Evolutionary conservation across 2,113 vertebrate genomes (phyloP), one percentile per base, ranked within the genome.

Genomic region (Solea senegalensis): DNA sequence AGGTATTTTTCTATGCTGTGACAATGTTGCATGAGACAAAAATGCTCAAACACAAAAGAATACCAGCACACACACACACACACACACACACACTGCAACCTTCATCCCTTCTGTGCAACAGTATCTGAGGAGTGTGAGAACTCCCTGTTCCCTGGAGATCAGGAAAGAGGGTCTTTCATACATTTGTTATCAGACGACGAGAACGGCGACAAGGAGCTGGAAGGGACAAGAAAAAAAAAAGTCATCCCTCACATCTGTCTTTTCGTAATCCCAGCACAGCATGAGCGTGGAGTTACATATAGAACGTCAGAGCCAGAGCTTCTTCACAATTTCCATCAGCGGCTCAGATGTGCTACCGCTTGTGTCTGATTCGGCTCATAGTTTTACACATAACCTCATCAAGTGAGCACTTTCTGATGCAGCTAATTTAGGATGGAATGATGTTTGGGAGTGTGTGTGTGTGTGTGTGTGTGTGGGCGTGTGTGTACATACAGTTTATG

Each of bases 91-190:
- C 55, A 8, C 14, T 28, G 46, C 49, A 83, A 76, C 85, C 84
- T 82, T 85, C 87, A 78, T 82, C 71, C 57, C 58, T n/a, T 69
- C 39, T 39, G 77, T 40, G 44, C 65, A 65, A 54, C 56, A 28
- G 80, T 90, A 90, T 90, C 82, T 84, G 83, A 63, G 62, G 52
- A 76, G 80, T 76, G 69, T 66, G 78, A 86, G 91, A 84, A 90
- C 92, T 86, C 78, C 63, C 70, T 90, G 92, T 93, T 92, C 93
- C 81, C 74, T 84, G 69, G 77, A 91, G 88, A 91, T 69, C 41
- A 7, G 71, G 83, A 76, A 83, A 63, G 68, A 84, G 87, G 90
- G 82, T 79, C 76, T 90, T 86, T 91, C 86, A 90, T 86, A 69
- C 14, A 55, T 69, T 61, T 81, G 64, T 88, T 91, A 93, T 92